Evolutionary conservation across 1,140 invertebrate species (phyloP), one percentile per base, ranked within the genome.

Genomic region (Phymastichus coffea): DNA sequence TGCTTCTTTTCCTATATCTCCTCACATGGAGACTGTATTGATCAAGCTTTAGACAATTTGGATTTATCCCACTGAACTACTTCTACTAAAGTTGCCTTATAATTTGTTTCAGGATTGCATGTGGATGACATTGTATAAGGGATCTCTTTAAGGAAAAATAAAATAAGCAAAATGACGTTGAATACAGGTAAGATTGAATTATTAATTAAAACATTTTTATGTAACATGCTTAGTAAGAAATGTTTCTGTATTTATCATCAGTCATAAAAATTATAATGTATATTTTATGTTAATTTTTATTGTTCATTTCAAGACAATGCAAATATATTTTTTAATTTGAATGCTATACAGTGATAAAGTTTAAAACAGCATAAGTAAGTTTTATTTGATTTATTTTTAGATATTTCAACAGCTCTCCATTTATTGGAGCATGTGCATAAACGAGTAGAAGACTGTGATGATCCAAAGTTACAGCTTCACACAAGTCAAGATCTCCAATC

Each of bases 401-500:
- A 84, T 73, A 82, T 83, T 68, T 83, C 82, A 33, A 81, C 80
- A 23, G 86, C 86, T 48, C 77, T 86, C 17, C 81, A 83, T 62
- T 72, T 87, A 46, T 65, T 88, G 65, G 85, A 87, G 59, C 80
- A 82, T 35, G 81, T 88, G 40, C 83, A 87, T 58, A 70, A 82
- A 14, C 78, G 82, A 37, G 79, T 87, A 17, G 78, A 83, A 48
- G 78, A 81, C 28, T 75, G 78, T 26, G 83, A 84, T 60, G 84
- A 86, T 69, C 72, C 75, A 12, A 82, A 84, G 66, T 64, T 80
- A 19, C 73, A 85, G 75, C 77, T 83, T 67, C 85, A 91, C 67
- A 91, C 91, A 30, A 88, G 85, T 71, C 88, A 93, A 70, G 94
- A 97, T 73, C 79, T 98, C 15, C 89, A 90, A 69, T 88, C 92